These are phyloP conservation scores for Osedax frankpressi DNA, from an alignment of 2,888 invertebrate species.

Conservation along the genomic window DNA sequence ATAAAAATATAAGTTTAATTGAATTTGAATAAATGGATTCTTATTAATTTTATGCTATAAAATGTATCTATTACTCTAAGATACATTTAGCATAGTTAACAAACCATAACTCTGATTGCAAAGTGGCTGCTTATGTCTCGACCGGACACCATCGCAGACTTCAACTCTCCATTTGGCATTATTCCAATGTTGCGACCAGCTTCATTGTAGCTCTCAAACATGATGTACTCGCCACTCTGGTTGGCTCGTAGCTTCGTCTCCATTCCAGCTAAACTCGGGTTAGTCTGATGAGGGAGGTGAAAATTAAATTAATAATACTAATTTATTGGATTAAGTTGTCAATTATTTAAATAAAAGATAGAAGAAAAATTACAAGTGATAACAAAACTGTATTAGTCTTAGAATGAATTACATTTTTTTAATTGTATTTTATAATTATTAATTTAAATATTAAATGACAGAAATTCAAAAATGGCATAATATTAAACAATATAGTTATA, in stretches of 20 bases:
- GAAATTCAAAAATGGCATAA: not conserved
- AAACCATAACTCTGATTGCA: conserved; percentile 35
- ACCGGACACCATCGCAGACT: conserved; percentile 35
- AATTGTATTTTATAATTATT: not conserved
- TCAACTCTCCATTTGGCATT: conserved; percentile 33
- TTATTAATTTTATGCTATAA: no score
- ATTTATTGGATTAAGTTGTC: not conserved
- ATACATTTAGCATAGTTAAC: no score
- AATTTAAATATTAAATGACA: not conserved
- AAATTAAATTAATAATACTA: not conserved
- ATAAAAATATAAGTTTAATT: no score
- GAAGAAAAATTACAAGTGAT: no score
- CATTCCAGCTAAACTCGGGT: conserved; percentile 17
- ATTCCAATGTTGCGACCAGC: conserved; percentile 33
- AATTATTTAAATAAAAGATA: no score
- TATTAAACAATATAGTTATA: no score
- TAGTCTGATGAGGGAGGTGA: no score
- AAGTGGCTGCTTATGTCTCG: conserved; percentile 34
- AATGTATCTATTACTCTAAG: no score
- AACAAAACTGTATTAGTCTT: no score
- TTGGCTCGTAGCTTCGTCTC: conserved; percentile 37
- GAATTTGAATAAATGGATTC: not conserved
- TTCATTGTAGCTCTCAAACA: conserved; percentile 35
- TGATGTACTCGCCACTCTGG: conserved; percentile 31
- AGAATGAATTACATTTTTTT: no score